These are phyloP conservation scores for Drosophila rubida DNA, from an alignment of 2,888 invertebrate species.

Conservation along the genomic window DNA sequence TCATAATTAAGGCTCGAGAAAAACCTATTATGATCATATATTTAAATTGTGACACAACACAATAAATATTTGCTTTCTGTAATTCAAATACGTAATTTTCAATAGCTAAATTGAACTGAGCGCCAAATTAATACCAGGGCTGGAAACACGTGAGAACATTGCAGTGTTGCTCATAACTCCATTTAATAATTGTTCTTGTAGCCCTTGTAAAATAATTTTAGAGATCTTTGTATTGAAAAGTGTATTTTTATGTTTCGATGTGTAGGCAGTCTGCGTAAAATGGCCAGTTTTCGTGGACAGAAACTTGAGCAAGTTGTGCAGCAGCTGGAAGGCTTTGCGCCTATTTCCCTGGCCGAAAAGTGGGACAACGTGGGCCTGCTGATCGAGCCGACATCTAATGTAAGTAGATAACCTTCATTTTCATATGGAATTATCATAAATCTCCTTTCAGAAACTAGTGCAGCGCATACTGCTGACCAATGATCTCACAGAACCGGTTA, in stretches of 20 bases:
- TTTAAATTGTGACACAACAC: no score
- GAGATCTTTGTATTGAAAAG: no score
- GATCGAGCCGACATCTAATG: constrained; percentile 89
- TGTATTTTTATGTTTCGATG: constrained; percentile 30
- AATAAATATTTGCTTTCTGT: no score
- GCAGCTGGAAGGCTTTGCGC: constrained; percentile 89
- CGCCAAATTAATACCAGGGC: constrained; percentile 23
- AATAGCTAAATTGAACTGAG: constrained; percentile 9
- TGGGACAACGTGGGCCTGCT: constrained; percentile 99
- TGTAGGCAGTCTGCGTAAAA: constrained; percentile 39
- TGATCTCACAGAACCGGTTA: constrained; percentile 95
- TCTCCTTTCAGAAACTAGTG: constrained; percentile 85
- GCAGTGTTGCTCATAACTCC: background rate
- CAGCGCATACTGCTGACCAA: constrained; percentile 93
- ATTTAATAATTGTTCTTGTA: background rate
- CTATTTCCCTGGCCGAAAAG: constrained; percentile 89
- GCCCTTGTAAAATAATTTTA: background rate
- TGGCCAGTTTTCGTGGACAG: constrained; percentile 51
- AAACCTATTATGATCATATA: no score
- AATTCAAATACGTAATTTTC: no score
- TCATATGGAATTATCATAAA: background rate
- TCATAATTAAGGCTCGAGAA: no score
- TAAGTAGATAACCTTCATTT: constrained; percentile 1
- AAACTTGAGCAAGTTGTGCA: constrained; percentile 85
- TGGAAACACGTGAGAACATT: constrained; percentile 2